These are phyloP conservation scores for Propithecus coquereli DNA, from an alignment of 2,113 vertebrate species.

Conservation along the genomic window DNA sequence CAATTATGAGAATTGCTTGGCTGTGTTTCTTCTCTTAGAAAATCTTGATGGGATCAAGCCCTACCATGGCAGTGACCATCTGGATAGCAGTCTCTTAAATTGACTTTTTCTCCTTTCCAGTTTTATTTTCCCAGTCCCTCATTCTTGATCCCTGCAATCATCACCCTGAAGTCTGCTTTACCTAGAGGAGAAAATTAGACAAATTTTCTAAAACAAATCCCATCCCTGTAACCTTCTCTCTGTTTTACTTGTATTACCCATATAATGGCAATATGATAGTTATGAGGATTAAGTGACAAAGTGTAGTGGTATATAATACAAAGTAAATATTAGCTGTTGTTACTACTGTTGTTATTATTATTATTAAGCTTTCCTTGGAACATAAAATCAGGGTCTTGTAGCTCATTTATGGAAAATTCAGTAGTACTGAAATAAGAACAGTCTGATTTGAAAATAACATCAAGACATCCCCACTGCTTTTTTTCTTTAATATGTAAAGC, in stretches of 20 bases:
- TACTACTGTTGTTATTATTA: neutral
- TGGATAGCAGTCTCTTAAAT: neutral
- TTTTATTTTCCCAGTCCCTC: neutral
- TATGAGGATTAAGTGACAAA: conserved; percentile 9
- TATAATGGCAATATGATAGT: neutral
- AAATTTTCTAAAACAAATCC: neutral
- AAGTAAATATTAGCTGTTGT: conserved; percentile 17
- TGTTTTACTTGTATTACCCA: neutral
- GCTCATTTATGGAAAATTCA: conserved; percentile 13
- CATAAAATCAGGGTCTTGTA: neutral
- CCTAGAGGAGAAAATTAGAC: neutral
- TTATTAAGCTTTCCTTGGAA: neutral
- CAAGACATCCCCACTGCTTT: neutral
- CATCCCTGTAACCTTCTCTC: neutral
- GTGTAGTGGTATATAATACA: neutral
- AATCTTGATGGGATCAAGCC: neutral
- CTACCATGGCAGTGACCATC: neutral
- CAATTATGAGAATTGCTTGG: neutral
- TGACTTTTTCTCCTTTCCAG: neutral
- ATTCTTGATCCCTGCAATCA: neutral
- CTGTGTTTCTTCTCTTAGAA: neutral
- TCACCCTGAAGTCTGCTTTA: neutral
- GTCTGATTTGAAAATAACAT: conserved; percentile 40
- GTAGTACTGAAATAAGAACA: neutral
- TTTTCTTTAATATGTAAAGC: neutral